Base-by-base conservation (phyloP, 2,888 invertebrate genomes). In the Globia sparganii region DNA sequence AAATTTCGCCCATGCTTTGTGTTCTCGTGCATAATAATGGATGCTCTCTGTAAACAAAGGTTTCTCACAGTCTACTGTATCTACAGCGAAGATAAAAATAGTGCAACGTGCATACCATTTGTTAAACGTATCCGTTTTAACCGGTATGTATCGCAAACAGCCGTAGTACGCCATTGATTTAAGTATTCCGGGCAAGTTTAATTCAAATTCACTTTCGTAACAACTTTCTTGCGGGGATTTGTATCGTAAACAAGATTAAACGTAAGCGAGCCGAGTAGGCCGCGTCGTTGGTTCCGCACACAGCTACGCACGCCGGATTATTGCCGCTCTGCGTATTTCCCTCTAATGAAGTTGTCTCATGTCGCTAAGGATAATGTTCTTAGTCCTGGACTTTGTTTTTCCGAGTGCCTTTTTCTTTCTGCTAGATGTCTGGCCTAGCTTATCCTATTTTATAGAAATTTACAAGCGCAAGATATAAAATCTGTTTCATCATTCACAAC, bases 191-290 rank as follows among this genome's bases (percentile, higher is more conserved):
- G 85, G 87, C 88, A 90, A 91, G 88, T 92, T 88, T 90, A 89
- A 88, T 87, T 90, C 84, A 87, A 89, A 90, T 88, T 90, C 89
- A 88, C 89, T 92, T 90, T 89, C 85, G 87, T 87, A 90, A 91
- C 88, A 90, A 92, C 91, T 92, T 92, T 92, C 92, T 93, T 91
- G 89, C 82, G 84, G 87, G 90, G 91, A 92, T 94, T 92, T 92
- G 90, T 92, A 91, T 91, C 91, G 91, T 92, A 93, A 92, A 94
- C 90, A 92, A 93, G 93, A 93, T 94, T 93, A 92, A 84, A 81
- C 80, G 86, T 80, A 86, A 89, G 82, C 77, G 84, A 86, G 79
- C 64, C 77, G 88, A 88, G 90, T 87, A 90, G 90, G 91, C 89
- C 90, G 88, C 89, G 88, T 90, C 89, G 85, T 86, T 88, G 86